Evolutionary conservation across 64 coral and sea anemone genomes (phyloP).

Genomic region (Acropora yongei): DNA sequence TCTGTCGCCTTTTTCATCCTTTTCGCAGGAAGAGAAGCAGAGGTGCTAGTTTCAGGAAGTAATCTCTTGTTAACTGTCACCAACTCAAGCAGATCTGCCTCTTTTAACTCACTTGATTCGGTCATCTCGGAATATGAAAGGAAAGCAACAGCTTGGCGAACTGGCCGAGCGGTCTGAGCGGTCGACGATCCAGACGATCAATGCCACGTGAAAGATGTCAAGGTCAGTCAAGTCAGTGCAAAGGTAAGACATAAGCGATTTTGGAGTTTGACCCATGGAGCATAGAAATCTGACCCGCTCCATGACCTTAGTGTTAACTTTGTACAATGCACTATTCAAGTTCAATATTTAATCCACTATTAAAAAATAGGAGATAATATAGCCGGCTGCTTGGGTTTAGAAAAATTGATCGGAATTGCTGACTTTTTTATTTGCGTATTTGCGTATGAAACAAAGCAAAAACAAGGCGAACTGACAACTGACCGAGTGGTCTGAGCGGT

Average conservation of each 20-base stretch:
- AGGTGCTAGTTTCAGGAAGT: not conserved
- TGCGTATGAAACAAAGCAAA: not conserved
- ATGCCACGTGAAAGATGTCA: not conserved
- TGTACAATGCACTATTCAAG: no score
- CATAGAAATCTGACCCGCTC: no score
- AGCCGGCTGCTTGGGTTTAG: no score
- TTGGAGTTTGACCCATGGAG: no score
- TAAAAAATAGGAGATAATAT: no score
- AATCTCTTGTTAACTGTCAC: not conserved
- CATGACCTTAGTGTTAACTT: no score
- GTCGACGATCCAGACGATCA: not conserved
- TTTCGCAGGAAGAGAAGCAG: not conserved
- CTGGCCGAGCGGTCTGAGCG: not conserved
- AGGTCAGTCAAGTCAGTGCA: no score
- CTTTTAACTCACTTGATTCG: not conserved
- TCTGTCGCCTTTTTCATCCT: not conserved
- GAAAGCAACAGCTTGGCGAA: not conserved
- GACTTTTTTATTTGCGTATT: no score
- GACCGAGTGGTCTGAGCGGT: not conserved
- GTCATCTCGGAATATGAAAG: not conserved
- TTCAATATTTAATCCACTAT: no score
- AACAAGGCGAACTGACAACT: not conserved
- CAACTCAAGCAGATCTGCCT: not conserved
- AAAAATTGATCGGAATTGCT: no score
- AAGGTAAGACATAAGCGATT: no score